Percentiles rank a stretch among this genome's conserved stretches.
phyloP scores from a whole-genome alignment of 2,888 invertebrate genomes.

The Cantharis lateralis region DNA sequence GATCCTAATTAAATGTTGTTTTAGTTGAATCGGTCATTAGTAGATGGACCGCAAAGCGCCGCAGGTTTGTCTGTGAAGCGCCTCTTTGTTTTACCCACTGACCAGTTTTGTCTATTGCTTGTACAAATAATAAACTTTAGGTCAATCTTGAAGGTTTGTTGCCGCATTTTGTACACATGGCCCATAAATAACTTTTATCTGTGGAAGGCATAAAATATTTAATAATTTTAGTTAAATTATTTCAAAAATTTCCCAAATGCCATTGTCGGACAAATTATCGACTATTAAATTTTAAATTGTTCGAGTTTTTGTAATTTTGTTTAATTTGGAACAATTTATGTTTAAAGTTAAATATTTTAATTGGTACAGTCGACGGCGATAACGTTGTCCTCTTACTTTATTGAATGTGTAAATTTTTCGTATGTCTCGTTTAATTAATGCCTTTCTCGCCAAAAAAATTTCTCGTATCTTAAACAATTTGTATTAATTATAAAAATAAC shows the following conservation, averaged over 20 bases:
- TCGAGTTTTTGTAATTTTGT: not conserved
- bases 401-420: conserved; percentile 9
- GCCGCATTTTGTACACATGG: conserved; percentile 6
- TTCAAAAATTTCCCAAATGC: not conserved
- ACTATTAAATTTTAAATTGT: not conserved
- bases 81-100: conserved; percentile 29
- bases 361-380: conserved; percentile 12
- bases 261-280: not conserved
- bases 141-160: conserved; percentile 1
- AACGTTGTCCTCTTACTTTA: conserved; percentile 12
- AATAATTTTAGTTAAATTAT: not conserved
- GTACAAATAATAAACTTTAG: conserved; percentile 27
- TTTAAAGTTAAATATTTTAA: conserved; percentile 13
- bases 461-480: conserved; percentile 46
- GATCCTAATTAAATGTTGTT: conserved; percentile 56
- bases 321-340: not conserved
- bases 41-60: conserved; percentile 51
- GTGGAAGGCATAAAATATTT: not conserved
- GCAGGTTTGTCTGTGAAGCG: conserved; percentile 35
- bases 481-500: conserved; percentile 48
- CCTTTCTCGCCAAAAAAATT: conserved; percentile 31
- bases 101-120: conserved; percentile 29
- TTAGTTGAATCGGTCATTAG: conserved; percentile 54
- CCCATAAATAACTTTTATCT: conserved; percentile 7
- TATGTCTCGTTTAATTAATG: conserved; percentile 27